A percentile compares a stretch with the other conserved stretches of the same genome.
Evolutionary conservation across 2,113 vertebrate genomes (phyloP).

Genomic region (Pseudolaguvia tuberculata): DNA sequence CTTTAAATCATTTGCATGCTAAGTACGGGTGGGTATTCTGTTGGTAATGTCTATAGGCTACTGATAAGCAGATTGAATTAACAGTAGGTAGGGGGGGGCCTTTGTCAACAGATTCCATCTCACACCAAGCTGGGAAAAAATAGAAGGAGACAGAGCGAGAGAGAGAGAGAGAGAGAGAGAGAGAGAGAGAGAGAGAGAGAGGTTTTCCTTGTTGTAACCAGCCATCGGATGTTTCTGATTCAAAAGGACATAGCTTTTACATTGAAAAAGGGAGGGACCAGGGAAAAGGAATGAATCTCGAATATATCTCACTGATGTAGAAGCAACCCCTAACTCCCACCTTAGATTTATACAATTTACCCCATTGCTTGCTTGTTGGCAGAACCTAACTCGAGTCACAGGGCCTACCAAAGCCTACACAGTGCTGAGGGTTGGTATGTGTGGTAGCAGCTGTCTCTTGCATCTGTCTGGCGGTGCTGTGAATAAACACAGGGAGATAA

Average conservation of each 20-base stretch:
- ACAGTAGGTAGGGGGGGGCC: constrained; percentile 28
- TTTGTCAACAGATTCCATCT: constrained; percentile 38
- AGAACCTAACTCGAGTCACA: constrained; percentile 31
- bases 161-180: neutral
- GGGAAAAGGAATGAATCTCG: constrained; percentile 1
- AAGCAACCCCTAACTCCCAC: constrained; percentile 11
- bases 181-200: constrained; percentile 3
- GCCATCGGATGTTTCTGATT: neutral
- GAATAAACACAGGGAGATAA: constrained; percentile 47
- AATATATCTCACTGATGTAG: constrained; percentile 18
- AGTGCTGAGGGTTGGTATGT: constrained; percentile 16
- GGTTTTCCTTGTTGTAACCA: constrained; percentile 5
- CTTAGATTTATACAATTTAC: constrained; percentile 20
- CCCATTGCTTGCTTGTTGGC: constrained; percentile 4
- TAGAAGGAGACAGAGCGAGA: neutral
- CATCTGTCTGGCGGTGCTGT: constrained; percentile 46
- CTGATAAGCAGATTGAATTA: constrained; percentile 52
- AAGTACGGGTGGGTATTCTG: constrained; percentile 49
- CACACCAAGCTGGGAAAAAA: constrained; percentile 16
- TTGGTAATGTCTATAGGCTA: constrained; percentile 46
- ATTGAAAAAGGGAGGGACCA: constrained; percentile 20
- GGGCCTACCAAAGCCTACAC: constrained; percentile 27
- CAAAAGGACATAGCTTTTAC: constrained; percentile 11
- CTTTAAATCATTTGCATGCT: constrained; percentile 50
- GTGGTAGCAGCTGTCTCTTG: constrained; percentile 47